Evolutionary conservation across 2,113 vertebrate species (phyloP).

Genomic region (Amazona guildingii): DNA sequence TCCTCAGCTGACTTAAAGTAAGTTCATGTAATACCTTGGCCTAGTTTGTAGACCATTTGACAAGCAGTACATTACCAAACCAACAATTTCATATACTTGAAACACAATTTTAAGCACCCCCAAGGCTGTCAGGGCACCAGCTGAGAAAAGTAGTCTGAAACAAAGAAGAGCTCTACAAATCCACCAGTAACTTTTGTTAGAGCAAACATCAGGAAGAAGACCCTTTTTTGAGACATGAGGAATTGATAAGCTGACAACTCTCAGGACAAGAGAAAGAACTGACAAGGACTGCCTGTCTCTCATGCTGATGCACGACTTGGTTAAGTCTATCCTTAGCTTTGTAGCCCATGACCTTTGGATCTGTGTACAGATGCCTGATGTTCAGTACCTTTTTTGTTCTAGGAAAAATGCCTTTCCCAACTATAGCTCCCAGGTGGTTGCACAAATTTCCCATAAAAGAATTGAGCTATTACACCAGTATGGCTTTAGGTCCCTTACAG

Average conservation of each 20-base stretch:
- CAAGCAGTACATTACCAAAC: background rate
- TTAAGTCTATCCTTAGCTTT: conserved; percentile 1
- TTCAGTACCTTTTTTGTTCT: conserved; percentile 41
- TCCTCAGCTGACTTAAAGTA: background rate
- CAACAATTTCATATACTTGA: background rate
- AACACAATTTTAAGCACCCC: background rate
- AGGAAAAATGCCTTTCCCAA: conserved; percentile 58
- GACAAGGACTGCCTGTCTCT: background rate
- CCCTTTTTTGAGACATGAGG: background rate
- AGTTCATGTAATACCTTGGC: background rate
- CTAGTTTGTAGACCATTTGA: background rate
- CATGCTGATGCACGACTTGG: background rate
- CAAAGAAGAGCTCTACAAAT: background rate
- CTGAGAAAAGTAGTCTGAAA: background rate
- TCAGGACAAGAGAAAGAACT: background rate
- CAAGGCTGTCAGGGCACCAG: background rate
- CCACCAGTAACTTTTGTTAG: background rate
- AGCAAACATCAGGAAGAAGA: background rate
- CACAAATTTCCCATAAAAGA: conserved; percentile 42
- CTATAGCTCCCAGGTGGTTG: background rate
- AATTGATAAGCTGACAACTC: background rate
- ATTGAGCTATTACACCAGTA: background rate
- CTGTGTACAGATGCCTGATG: conserved; percentile 10
- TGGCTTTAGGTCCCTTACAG: background rate
- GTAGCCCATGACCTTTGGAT: conserved; percentile 46